Evolutionary conservation across 2,113 vertebrate species (phyloP), one percentile per base, ranked within the genome.

Genomic region (Mionectes macconnelli): DNA sequence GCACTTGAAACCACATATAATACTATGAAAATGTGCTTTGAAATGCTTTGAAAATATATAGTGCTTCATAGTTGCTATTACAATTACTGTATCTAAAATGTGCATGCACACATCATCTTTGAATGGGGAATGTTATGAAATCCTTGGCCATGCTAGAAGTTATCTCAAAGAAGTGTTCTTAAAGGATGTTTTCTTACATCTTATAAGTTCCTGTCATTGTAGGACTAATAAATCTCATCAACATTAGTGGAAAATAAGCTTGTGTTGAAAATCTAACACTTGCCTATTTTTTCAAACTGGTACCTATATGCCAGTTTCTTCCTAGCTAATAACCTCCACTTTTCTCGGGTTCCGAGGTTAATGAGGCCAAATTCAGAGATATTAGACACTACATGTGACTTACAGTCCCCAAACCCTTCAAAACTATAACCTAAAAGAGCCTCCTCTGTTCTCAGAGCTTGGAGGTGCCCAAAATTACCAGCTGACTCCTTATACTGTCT

Each of bases 11-110:
- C 55, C 37, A 69, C 12, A 55, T 39, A 83, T 39, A 96, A 92
- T 60, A 42, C 80, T 74, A 75, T 24, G 52, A 81, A 94, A 94
- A 94, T 82, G 28, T 87, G 66, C 60, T 91, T 83, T 82, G 76
- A 86, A 90, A 84, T 78, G 84, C 70, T 70, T 91, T 70, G 37
- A 70, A 84, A 84, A 82, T 47, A 56, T 18, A 28, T 55, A 78
- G 50, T 64, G 55, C 23, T 77, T 50, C 39, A 52, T 28, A 78
- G 60, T 50, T 91, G 50, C 37, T 94, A 37, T 72, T 64, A 68
- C 44, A 92, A 80, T 69, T 85, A 62, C 72, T 56, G 47, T 39
- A 69, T 52, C 50, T 39, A 85, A 85, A 76, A 75, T 67, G 25
- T 62, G 40, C 79, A 62, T 24, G 42, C 69, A 93, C 22, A 62